Evolutionary conservation across 2,888 invertebrate genomes (phyloP).

Genomic region (Gibbula magus): DNA sequence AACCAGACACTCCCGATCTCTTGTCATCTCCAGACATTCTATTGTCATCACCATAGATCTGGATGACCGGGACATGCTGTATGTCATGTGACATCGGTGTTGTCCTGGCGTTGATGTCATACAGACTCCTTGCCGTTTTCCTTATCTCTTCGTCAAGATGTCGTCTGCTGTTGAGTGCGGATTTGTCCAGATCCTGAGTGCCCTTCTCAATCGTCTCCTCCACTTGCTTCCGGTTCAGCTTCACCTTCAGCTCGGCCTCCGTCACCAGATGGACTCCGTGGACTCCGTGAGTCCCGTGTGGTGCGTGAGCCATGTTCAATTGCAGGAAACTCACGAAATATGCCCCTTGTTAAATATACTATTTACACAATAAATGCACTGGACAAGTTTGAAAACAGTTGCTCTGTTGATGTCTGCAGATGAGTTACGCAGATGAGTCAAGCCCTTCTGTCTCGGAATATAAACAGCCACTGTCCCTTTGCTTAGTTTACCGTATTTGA

Average conservation of each 20-base stretch:
- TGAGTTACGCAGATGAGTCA: too few species aligned
- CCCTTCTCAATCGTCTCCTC: neutral
- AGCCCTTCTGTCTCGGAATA: too few species aligned
- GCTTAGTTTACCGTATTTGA: too few species aligned
- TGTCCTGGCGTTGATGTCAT: neutral
- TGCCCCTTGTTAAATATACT: too few species aligned
- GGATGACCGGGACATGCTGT: neutral
- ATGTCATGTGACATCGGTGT: neutral
- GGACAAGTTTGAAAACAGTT: too few species aligned
- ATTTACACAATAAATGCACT: too few species aligned
- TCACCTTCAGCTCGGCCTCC: neutral
- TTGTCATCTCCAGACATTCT: neutral
- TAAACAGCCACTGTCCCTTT: too few species aligned
- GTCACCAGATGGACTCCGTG: neutral
- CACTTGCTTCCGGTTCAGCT: neutral
- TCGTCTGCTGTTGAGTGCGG: neutral
- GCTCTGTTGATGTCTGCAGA: too few species aligned
- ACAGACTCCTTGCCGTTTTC: neutral
- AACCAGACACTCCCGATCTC: neutral
- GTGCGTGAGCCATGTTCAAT: too few species aligned
- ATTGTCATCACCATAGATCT: neutral
- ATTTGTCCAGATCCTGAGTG: neutral
- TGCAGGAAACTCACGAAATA: too few species aligned
- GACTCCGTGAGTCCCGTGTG: too few species aligned
- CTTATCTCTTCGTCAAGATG: neutral